Percentiles rank a stretch among this genome's conserved stretches.
phyloP scores from a whole-genome alignment of 1,140 invertebrate species.

The Stegodyphus mimosarum region DNA sequence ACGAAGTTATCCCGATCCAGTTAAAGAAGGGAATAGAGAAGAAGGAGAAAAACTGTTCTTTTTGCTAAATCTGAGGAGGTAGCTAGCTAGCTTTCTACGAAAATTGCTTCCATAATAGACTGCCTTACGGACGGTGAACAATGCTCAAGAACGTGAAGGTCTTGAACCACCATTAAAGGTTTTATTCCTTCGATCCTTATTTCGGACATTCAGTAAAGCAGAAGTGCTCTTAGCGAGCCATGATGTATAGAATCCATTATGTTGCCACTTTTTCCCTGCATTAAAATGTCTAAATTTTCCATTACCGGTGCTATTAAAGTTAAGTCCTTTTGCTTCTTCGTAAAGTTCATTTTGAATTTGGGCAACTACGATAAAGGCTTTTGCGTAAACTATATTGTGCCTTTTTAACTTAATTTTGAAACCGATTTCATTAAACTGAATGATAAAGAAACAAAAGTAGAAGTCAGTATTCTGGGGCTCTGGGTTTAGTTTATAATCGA shows the following conservation, averaged over 20 bases:
- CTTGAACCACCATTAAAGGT: slow-evolving; percentile 36
- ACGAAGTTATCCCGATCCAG: slow-evolving; percentile 48
- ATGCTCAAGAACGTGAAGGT: slow-evolving; percentile 25
- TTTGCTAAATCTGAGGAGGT: slow-evolving; percentile 21
- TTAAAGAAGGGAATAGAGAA: slow-evolving; percentile 37
- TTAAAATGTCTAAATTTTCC: slow-evolving; percentile 10
- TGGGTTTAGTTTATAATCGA: no score
- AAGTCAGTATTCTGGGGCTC: no score
- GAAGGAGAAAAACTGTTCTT: slow-evolving; percentile 20
- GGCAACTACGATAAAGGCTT: no score
- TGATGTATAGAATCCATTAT: neutral
- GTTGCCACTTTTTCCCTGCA: neutral
- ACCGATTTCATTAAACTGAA: no score
- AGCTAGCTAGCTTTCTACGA: slow-evolving; percentile 29
- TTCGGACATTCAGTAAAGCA: neutral
- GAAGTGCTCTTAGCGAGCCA: neutral
- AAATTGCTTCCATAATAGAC: slow-evolving; percentile 55
- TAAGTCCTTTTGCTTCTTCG: no score
- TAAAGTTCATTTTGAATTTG: no score
- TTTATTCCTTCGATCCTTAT: slow-evolving; percentile 26
- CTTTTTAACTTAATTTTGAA: no score
- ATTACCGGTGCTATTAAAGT: neutral
- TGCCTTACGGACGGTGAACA: slow-evolving; percentile 28
- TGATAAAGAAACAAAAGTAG: no score
- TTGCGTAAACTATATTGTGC: no score